Evolutionary conservation across 2,797 vertebrate genomes (phyloP).

Genomic region (Sphenopsis melanotis): DNA sequence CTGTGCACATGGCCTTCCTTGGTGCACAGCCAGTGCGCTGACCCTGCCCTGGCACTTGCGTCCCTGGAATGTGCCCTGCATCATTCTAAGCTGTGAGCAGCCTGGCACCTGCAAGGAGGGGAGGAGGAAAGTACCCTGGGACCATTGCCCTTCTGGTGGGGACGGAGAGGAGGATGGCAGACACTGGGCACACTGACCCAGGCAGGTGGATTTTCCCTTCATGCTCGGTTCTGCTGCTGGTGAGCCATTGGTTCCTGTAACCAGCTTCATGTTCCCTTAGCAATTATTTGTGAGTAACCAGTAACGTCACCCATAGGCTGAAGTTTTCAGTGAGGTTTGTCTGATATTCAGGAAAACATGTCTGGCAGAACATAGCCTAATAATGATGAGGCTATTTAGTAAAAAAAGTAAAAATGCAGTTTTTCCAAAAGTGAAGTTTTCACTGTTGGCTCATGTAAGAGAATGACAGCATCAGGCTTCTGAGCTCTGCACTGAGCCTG

Average conservation of each 20-base stretch:
- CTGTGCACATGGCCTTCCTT: neutral
- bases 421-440: neutral
- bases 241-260: neutral
- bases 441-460: neutral
- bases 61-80: neutral
- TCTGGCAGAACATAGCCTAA: neutral
- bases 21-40: neutral
- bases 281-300: constrained; percentile 6
- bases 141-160: rapidly evolving
- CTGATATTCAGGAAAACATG: neutral
- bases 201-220: neutral
- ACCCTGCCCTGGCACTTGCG: neutral
- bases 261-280: neutral
- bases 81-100: neutral
- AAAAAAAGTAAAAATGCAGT: neutral
- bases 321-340: neutral
- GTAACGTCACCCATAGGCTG: neutral
- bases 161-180: neutral
- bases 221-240: neutral
- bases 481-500: neutral
- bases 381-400: neutral
- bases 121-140: neutral
- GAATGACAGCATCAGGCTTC: neutral
- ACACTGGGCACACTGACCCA: rapidly evolving
- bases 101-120: rapidly evolving